These are phyloP conservation scores for Sebastes taczanowskii DNA, from an alignment of 2,797 vertebrate genomes.

Conservation along the genomic window DNA sequence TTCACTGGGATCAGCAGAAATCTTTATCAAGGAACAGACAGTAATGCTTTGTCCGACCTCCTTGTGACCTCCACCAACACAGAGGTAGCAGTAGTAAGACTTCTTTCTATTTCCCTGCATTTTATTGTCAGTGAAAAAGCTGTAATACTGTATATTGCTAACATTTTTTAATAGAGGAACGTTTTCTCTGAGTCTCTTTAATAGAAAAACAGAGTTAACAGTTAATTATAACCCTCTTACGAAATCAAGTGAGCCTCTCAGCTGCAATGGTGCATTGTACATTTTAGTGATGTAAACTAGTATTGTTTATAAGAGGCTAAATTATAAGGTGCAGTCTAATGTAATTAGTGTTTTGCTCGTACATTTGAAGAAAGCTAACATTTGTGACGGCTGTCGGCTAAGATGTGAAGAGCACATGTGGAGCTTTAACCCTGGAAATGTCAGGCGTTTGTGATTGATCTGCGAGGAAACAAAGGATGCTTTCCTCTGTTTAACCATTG, in stretches of 20 bases:
- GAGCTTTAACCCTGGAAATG: conserved; percentile 38
- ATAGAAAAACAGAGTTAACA: conserved; percentile 15
- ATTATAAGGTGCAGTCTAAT: not conserved
- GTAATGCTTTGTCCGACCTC: conserved; percentile 29
- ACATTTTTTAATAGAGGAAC: not conserved
- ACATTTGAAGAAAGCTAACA: conserved; percentile 4
- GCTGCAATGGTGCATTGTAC: not conserved
- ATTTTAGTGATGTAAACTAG: not conserved
- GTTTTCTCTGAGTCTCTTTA: not conserved
- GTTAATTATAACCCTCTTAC: conserved; percentile 38
- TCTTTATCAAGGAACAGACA: conserved; percentile 22
- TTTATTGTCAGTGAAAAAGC: not conserved
- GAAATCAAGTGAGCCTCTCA: conserved; percentile 31
- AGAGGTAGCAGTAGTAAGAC: not conserved
- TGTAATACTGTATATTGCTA: not conserved
- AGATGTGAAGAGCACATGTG: conserved; percentile 38
- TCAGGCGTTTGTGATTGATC: conserved; percentile 65
- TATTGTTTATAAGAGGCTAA: not conserved
- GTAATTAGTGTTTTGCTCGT: conserved; percentile 1
- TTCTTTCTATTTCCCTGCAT: not conserved
- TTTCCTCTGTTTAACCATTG: conserved; percentile 66
- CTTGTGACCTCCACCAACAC: conserved; percentile 8
- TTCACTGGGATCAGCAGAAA: conserved; percentile 44
- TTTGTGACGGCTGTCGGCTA: conserved; percentile 36
- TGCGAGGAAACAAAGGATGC: conserved; percentile 65